Conservation (phyloP, 30 jellyfish, hydroid and myxozoan genomes). For the Aurelia sp. region DNA sequence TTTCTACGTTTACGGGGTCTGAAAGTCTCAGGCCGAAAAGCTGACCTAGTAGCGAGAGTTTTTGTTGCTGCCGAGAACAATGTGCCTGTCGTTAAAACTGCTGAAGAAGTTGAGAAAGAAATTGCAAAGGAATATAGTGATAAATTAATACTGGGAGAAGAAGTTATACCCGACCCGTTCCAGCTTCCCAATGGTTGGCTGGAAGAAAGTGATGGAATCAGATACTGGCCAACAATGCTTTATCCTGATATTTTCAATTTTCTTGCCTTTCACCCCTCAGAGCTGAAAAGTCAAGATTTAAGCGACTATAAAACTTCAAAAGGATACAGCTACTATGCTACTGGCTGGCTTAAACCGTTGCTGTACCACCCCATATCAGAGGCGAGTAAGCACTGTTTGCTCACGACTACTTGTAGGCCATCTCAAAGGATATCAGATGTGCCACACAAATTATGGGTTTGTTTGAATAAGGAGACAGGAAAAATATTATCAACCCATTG, state of each 20-base stretch:
- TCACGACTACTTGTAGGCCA: slow-evolving; percentile 46
- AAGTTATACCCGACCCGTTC: slow-evolving; percentile 1
- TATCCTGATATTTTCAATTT: slow-evolving; percentile 62
- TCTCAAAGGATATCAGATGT: slow-evolving; percentile 44
- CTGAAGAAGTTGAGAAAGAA: slow-evolving; percentile 1
- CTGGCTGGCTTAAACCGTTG: slow-evolving; percentile 58
- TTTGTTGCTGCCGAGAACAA: slow-evolving; percentile 14
- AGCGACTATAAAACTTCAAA: slow-evolving; percentile 60
- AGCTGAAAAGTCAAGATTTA: slow-evolving; percentile 17
- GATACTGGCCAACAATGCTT: not conserved
- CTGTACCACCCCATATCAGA: slow-evolving; percentile 1
- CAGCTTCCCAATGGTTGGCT: not conserved
- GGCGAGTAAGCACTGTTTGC: slow-evolving; percentile 22
- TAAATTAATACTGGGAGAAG: not conserved
- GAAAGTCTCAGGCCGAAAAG: slow-evolving; percentile 9
- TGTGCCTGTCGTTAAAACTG: slow-evolving; percentile 10
- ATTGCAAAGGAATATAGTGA: not conserved
- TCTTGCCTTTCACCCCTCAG: slow-evolving; percentile 36
- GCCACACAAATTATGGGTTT: slow-evolving; percentile 68
- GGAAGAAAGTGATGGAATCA: not conserved
- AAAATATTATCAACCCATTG: slow-evolving; percentile 55
- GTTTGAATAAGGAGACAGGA: slow-evolving; percentile 18
- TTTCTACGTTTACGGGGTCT: slow-evolving; percentile 22
- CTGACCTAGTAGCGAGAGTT: slow-evolving; percentile 9
- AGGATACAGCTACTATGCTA: slow-evolving; percentile 61